Evolutionary conservation across 1,140 invertebrate genomes (phyloP), one percentile per base, ranked within the genome.

Genomic region (Sycophaga agraensis): DNA sequence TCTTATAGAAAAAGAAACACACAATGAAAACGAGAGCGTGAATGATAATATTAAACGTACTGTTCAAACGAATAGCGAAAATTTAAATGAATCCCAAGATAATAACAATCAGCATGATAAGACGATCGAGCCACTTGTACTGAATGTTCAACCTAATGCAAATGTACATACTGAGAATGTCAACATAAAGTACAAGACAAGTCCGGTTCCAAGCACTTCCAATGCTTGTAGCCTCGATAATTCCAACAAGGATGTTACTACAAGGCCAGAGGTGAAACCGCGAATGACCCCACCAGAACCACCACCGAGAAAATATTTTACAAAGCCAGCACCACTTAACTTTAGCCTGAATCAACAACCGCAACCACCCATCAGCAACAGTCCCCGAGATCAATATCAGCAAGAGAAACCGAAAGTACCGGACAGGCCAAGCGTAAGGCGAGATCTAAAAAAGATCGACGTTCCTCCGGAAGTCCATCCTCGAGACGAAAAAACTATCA

Each of bases 281-380:
- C 66, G 68, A 53, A 28, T 73, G 17, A 77, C 73, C 9, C 82
- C 82, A 4, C 82, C 82, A 2, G 76, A 80, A 61, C 82, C 82
- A 9, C 82, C 82, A 22, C 82, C 82, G 43, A 72, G 82, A 28
- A 82, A 80, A 57, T 80, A 78, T 63, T 73, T 75, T 31, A 64
- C 72, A 6, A 78, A 76, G 51, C 66, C 68, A 19, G 39, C 65
- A 43, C 62, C 67, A 17, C 28, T 63, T 0, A 68, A 72, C 53
- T 53, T 68, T 21, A 57, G 59, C 50, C 42, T 26, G 5, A 55
- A 28, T 59, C 28, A 58, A 8, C 57, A 42, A 16, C 39, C 28
- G 8, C 24, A 54, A 11, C 17, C 54, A 56, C 19, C 21, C 14
- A n/a, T n/a, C n/a, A 46, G 21, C 11, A 55, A 62, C 16, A 55